A percentile compares a stretch with the other conserved stretches of the same genome.
These are phyloP conservation scores for Stenolophus ochropezus DNA, from an alignment of 2,888 invertebrate genomes.

Conservation along the genomic window DNA sequence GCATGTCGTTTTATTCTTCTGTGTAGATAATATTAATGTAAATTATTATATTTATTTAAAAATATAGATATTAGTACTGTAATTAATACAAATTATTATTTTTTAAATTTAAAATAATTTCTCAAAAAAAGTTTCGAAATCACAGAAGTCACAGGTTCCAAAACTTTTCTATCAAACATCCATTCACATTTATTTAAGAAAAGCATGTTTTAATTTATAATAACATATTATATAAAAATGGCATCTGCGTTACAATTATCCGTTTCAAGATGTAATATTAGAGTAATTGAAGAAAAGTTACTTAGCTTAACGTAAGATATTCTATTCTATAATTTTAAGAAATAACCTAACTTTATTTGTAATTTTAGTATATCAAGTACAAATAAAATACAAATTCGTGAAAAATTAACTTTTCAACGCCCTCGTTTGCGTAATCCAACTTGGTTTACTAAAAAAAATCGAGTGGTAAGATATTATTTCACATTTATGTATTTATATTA, in stretches of 20 bases:
- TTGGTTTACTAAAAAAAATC: constrained; percentile 82
- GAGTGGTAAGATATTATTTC: constrained; percentile 75
- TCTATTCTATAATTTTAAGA: background rate
- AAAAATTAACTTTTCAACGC: constrained; percentile 70
- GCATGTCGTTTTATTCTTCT: too few relatives aligned
- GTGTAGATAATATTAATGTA: too few relatives aligned
- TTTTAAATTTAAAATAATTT: too few relatives aligned
- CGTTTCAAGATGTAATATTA: constrained; percentile 51
- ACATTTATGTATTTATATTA: constrained; percentile 33
- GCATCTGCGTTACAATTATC: constrained; percentile 53
- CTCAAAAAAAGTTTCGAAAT: too few relatives aligned
- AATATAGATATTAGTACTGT: too few relatives aligned
- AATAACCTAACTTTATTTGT: constrained; percentile 42
- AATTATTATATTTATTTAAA: too few relatives aligned
- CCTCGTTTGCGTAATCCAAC: constrained; percentile 82
- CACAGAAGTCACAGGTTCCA: too few relatives aligned
- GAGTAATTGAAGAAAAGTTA: constrained; percentile 60
- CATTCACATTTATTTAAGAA: background rate
- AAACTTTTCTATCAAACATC: too few relatives aligned
- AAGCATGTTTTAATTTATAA: constrained; percentile 5
- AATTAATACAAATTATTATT: too few relatives aligned
- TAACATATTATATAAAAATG: constrained; percentile 41
- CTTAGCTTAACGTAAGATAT: constrained; percentile 61
- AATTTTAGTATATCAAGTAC: constrained; percentile 63
- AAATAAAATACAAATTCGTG: constrained; percentile 69